Evolutionary conservation across 2,113 vertebrate species (phyloP), one percentile per base, ranked within the genome.

Genomic region (Emydocephalus ijimae): DNA sequence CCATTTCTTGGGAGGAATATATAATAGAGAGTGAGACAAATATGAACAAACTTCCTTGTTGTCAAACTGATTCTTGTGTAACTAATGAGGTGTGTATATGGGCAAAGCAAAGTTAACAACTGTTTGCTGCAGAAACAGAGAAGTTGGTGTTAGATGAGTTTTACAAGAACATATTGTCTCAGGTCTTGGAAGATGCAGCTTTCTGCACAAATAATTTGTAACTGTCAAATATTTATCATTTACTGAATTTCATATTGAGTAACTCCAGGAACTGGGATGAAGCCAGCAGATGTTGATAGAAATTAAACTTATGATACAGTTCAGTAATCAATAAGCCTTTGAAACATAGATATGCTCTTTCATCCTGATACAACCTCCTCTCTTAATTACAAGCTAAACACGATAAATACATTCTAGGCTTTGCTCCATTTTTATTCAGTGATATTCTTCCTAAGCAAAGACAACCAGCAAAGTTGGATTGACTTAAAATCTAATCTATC

Each of bases 211-310:
- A 95, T 95, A 1, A 96, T 97, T 96, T 97, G 95, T 97, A 97
- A 96, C 94, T 95, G 96, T 97, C 96, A 97, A 96, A 95, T 94
- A 95, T 97, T 97, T 96, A 96, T 96, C 94, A 97, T 96, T 97
- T 96, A 95, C 94, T 95, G 95, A 91, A 95, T 93, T 95, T 96
- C 96, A 96, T 97, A 96, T 88, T 96, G 96, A 92, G 93, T 91
- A 96, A 97, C 95, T 95, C 93, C 95, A 96, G 96, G 95, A 97
- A 96, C 94, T 92, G 89, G 94, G 95, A 96, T 94, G 91, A 92
- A 95, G 94, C 93, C 96, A 96, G 93, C 97, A 97, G 96, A 96
- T 97, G 97, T 97, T 95, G 89, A 93, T 94, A 96, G 96, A 97
- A 96, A 97, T 97, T 96, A 97, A 97, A 94, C 94, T 96, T 94